Conservation (phyloP, 2,888 invertebrate species). For the Hydroisotoma schaefferi region DNA sequence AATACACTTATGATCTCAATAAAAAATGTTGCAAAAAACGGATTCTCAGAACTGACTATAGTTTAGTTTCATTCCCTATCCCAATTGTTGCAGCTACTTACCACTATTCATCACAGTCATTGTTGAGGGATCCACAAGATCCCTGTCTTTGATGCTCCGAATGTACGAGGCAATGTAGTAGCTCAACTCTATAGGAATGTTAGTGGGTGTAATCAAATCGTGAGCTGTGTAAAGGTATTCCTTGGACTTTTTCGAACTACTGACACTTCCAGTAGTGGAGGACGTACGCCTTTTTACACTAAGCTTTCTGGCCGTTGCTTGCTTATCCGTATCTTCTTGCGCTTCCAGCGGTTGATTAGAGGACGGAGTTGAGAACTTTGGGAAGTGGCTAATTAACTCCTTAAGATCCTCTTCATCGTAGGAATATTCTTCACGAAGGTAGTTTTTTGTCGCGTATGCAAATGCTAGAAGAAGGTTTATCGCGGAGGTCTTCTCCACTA, state of each 20-base stretch:
- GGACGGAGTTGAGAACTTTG: constrained; percentile 41
- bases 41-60: no score
- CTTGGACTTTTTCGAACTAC: neutral
- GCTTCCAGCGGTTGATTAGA: constrained; percentile 31
- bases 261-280: neutral
- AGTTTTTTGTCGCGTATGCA: constrained; percentile 23
- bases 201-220: constrained; percentile 19
- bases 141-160: constrained; percentile 20
- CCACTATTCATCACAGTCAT: constrained; percentile 39
- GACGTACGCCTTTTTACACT: neutral
- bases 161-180: constrained; percentile 32
- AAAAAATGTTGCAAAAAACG: no score
- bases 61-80: no score
- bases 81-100: no score
- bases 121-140: constrained; percentile 22
- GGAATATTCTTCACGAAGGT: constrained; percentile 26
- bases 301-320: neutral
- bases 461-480: constrained; percentile 29
- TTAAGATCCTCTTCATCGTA: constrained; percentile 32
- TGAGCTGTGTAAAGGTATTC: constrained; percentile 21
- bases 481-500: constrained; percentile 41
- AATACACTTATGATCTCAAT: no score
- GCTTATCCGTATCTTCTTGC: constrained; percentile 1
- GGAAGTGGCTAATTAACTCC: constrained; percentile 34
- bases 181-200: constrained; percentile 14